Percentiles rank a stretch among this genome's conserved stretches.
phyloP scores from a whole-genome alignment of 2,888 invertebrate genomes.

The Drosophila tanythrix region DNA sequence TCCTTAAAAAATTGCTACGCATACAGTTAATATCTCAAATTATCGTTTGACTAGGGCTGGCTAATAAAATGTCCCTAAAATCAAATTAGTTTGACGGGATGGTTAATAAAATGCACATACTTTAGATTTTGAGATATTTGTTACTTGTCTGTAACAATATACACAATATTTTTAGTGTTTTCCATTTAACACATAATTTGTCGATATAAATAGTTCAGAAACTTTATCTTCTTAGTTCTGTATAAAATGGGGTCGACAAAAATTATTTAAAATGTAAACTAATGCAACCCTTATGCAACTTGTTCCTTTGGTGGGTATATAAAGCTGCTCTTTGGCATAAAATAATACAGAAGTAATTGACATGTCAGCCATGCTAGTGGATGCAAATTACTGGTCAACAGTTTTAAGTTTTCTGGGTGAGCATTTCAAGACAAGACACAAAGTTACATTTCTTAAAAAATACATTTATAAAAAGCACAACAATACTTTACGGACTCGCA shows the following conservation, averaged over 20 bases:
- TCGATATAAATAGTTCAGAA: background rate
- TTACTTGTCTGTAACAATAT: background rate
- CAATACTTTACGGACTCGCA: slow-evolving; percentile 49
- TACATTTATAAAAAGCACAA: slow-evolving; percentile 42
- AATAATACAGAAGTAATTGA: slow-evolving; percentile 1
- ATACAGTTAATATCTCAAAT: slow-evolving; percentile 51
- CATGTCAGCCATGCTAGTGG: slow-evolving; percentile 19
- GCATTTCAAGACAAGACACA: background rate
- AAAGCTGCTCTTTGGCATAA: slow-evolving; percentile 1
- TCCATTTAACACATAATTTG: background rate
- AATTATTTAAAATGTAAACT: background rate
- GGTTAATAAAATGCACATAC: background rate
- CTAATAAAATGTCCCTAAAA: background rate
- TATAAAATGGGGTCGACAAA: background rate
- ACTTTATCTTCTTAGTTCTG: background rate
- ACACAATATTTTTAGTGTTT: background rate
- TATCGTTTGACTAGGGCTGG: slow-evolving; percentile 18
- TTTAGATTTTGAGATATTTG: background rate
- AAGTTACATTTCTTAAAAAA: background rate
- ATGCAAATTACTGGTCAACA: slow-evolving; percentile 53
- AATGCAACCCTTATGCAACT: slow-evolving; percentile 9
- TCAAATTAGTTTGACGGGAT: background rate
- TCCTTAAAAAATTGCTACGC: slow-evolving; percentile 24
- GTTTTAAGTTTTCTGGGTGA: slow-evolving; percentile 65
- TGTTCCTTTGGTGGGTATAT: slow-evolving; percentile 21